Conservation (phyloP, 2,797 vertebrate species). For the Rhabdophis nuchalis region DNA sequence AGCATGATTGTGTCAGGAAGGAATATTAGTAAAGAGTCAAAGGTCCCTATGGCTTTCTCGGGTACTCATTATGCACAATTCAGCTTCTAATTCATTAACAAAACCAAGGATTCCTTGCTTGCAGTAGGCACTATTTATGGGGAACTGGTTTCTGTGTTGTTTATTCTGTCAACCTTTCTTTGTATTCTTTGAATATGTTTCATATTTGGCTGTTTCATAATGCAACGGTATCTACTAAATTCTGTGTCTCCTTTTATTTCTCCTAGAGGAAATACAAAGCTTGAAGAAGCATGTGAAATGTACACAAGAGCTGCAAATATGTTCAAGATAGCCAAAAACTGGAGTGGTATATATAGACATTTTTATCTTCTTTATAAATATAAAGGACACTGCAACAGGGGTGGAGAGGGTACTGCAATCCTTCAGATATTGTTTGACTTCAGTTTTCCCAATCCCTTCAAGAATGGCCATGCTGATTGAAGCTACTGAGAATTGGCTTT, state of each 20-base stretch:
- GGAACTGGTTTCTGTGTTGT: too few species aligned
- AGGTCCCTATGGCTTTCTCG: background rate
- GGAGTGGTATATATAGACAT: constrained; percentile 83
- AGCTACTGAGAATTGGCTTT: background rate
- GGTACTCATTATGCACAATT: background rate
- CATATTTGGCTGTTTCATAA: background rate
- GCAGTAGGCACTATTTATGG: background rate
- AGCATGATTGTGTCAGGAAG: background rate
- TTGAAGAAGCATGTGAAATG: constrained; percentile 99
- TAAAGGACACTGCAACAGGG: background rate
- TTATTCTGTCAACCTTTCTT: background rate
- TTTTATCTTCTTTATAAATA: constrained; percentile 7
- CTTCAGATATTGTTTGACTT: background rate
- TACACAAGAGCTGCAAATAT: constrained; percentile 98
- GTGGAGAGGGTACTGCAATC: background rate
- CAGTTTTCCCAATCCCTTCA: background rate
- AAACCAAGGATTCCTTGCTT: background rate
- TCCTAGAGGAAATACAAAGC: constrained; percentile 87
- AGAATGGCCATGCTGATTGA: background rate
- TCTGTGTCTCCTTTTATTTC: background rate
- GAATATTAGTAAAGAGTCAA: background rate
- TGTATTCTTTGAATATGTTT: background rate
- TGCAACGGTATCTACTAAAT: background rate
- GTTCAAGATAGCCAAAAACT: constrained; percentile 99
- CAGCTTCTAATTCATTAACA: background rate